A percentile compares a stretch with the other conserved stretches of the same genome.
Conservation (phyloP, 92 coral and sea anemone species). For the Paramuricea clavata region DNA sequence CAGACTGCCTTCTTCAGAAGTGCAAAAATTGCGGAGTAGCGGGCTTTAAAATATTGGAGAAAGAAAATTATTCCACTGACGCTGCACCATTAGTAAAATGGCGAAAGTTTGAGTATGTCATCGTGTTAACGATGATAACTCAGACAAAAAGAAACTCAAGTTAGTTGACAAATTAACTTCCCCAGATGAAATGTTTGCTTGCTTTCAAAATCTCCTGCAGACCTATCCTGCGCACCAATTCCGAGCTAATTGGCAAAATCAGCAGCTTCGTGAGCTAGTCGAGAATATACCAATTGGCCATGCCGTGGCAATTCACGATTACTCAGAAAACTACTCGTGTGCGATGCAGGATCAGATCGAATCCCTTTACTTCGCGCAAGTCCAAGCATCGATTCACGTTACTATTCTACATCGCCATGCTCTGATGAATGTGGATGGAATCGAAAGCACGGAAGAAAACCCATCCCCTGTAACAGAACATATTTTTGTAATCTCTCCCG, state of each 20-base stretch:
- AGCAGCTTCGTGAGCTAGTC: slow-evolving; percentile 45
- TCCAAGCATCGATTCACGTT: slow-evolving; percentile 64
- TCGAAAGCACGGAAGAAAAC: too few relatives aligned
- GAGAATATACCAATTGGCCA: slow-evolving; percentile 46
- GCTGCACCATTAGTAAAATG: slow-evolving; percentile 60
- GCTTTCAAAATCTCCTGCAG: too few relatives aligned
- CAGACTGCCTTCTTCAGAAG: not conserved
- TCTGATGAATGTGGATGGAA: slow-evolving; percentile 16
- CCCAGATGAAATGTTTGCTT: slow-evolving; percentile 49
- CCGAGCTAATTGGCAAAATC: too few relatives aligned
- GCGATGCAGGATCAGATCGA: slow-evolving; percentile 45
- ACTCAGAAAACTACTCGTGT: slow-evolving; percentile 58
- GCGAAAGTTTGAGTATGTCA: slow-evolving; percentile 65
- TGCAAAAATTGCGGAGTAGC: slow-evolving; percentile 72
- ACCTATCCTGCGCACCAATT: too few relatives aligned
- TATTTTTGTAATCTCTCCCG: too few relatives aligned
- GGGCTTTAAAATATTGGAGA: too few relatives aligned
- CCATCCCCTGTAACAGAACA: too few relatives aligned
- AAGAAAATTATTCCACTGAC: too few relatives aligned
- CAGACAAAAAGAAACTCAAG: too few relatives aligned
- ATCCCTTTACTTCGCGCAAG: slow-evolving; percentile 45
- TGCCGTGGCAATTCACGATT: slow-evolving; percentile 53
- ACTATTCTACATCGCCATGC: slow-evolving; percentile 71
- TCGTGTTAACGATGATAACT: slow-evolving; percentile 26
- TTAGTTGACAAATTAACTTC: slow-evolving; percentile 51